Base-by-base conservation (phyloP, 2,888 invertebrate species). In the Gibbula magus region DNA sequence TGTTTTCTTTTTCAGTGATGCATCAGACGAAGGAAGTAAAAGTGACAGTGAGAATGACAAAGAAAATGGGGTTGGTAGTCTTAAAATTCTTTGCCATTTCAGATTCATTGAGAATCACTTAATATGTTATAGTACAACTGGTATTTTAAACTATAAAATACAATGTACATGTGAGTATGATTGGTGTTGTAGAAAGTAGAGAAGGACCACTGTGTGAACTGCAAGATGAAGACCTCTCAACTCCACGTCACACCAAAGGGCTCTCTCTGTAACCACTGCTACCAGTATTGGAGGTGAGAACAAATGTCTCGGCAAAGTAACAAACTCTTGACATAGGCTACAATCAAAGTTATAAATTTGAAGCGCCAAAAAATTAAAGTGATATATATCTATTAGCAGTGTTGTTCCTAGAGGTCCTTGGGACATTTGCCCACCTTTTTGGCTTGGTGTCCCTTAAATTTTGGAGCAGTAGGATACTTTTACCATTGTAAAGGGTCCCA, bases 201-300 rank as follows among this genome's bases (percentile, higher is more conserved):
- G n/a, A 91, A 91, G 83, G 87, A 85, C 73, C 79, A 82, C 20
- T 95, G 95, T 93, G 93, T 94, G 87, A 95, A 95, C 93, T 96
- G 97, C 94, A 96, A 96, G 91, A 95, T 96, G 92, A 94, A 95
- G 92, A 96, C 96, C 93, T 95, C 95, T 92, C 95, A 95, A 92
- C 94, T 96, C 88, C 95, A 96, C 93, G 94, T 95, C 90, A 96
- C 96, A 87, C 94, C 96, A 16, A 91, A 90, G 84, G 91, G 91
- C 73, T 88, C 95, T 91, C 94, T 96, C 93, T 97, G 97, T 94
- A 95, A 95, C 93, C 96, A 96, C 93, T 97, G 97, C 94, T 96
- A 95, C 94, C 95, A 96, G 93, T 96, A 96, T 93, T 96, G 96
- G 96, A 96, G 96, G 91, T 90, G 78, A 35, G 78, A 5, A 1